These are phyloP conservation scores for Leuciscus waleckii DNA, from an alignment of 2,797 vertebrate species.

Conservation along the genomic window DNA sequence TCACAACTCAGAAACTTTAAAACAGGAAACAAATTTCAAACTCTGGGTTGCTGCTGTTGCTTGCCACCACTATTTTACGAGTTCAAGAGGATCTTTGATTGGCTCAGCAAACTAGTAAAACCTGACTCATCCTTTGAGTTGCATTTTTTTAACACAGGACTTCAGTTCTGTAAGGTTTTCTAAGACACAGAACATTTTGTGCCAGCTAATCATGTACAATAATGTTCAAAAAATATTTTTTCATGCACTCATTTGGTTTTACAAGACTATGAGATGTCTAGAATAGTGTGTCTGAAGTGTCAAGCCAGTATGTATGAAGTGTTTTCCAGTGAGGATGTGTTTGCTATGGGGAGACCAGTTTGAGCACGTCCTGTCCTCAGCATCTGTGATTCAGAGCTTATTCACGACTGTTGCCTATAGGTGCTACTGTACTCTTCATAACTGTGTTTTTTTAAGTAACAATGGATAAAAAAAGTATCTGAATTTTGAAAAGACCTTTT, in stretches of 20 bases:
- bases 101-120: conserved; percentile 14
- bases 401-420: background rate
- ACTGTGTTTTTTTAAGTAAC: background rate
- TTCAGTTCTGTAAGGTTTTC: background rate
- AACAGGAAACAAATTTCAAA: background rate
- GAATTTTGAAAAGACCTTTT: background rate
- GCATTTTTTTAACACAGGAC: background rate
- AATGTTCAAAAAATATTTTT: background rate
- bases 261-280: background rate
- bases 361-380: background rate
- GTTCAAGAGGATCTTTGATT: conserved; percentile 5
- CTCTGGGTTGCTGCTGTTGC: background rate
- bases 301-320: conserved; percentile 1
- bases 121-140: background rate
- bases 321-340: conserved; percentile 4
- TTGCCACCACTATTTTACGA: background rate
- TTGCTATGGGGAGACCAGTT: background rate
- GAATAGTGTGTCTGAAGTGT: conserved; percentile 17
- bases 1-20: background rate
- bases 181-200: background rate
- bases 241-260: background rate
- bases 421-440: background rate
- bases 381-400: conserved; percentile 20
- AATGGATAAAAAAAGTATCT: background rate
- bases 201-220: background rate